Evolutionary conservation across 2,113 vertebrate species (phyloP).

Genomic region (Oryzias woworae): DNA sequence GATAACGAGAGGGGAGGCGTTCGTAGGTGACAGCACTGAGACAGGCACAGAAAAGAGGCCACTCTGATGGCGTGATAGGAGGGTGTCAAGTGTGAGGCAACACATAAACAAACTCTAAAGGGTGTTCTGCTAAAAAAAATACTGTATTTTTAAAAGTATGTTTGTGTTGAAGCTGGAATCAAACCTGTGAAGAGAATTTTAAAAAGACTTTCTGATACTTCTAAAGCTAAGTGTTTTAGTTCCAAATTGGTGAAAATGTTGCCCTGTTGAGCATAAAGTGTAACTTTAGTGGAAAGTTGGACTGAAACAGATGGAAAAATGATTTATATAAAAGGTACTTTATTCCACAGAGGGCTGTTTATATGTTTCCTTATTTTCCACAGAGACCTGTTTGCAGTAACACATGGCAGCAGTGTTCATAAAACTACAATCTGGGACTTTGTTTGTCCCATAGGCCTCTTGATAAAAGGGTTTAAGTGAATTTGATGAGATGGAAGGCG

Average conservation of each 20-base stretch:
- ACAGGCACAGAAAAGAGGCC: not conserved
- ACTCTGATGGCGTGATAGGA: conserved; percentile 24
- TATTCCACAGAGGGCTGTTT: not conserved
- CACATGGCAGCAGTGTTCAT: conserved; percentile 28
- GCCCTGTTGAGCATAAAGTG: not conserved
- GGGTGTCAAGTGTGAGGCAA: conserved; percentile 4
- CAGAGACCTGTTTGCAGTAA: not conserved
- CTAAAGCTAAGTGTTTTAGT: not conserved
- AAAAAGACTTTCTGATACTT: no score
- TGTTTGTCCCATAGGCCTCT: no score
- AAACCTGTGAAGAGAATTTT: no score
- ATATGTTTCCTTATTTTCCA: conserved; percentile 9
- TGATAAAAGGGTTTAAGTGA: no score
- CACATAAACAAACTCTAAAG: not conserved
- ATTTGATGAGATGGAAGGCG: no score
- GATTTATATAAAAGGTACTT: not conserved
- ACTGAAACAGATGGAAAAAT: conserved; percentile 11
- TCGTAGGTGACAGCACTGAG: not conserved
- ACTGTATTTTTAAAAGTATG: not conserved
- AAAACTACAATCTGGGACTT: conserved; percentile 1
- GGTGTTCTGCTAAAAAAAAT: not conserved
- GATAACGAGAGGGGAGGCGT: conserved; percentile 32
- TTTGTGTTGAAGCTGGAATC: not conserved
- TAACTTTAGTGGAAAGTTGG: not conserved
- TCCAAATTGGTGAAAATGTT: not conserved